Evolutionary conservation across 2,888 invertebrate species (phyloP), one percentile per base, ranked within the genome.

Genomic region (Latheticus oryzae): DNA sequence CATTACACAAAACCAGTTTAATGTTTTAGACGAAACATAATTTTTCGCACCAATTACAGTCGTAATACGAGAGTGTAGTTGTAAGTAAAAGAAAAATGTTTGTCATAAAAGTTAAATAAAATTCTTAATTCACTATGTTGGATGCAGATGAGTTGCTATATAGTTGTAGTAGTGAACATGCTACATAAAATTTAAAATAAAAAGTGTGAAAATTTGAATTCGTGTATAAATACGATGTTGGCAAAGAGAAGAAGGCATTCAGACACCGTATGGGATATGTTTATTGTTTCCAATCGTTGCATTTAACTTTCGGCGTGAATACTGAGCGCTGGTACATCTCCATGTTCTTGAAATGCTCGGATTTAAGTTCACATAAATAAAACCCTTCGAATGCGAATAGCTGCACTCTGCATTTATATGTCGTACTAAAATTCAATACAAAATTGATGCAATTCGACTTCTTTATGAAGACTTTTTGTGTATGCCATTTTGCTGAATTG

Each of bases 281-380:
- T 64, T 64, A 64, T 62, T 64, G 64, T 64, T 62, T 64, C 58
- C 62, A 64, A 64, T 61, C 60, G 61, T 35, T 53, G 45, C 37
- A 62, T 52, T 59, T 61, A 56, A 57, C 55, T 63, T 63, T 60
- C 52, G 56, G 45, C 54, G 43, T 21, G 30, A 51, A 57, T 42
- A 28, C 11, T 19, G 37, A 24, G 37, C 40, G 28, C 42, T 24
- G 30, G 26, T 37, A 21, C 16, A 58, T 45, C 37, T 52, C 19
- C 16, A 19, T 43, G 28, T 43, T 33, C 33, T 58, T 58, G 51
- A 60, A 57, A 42, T 51, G 56, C 53, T 37, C 50, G 43, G 51
- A 50, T 58, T 58, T 47, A 59, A 50, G 52, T 37, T 48, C 47
- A 30, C 53, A 61, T 63, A 63, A 63, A 63, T 63, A 61, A 57